Evolutionary conservation across 1,140 invertebrate species (phyloP).

Genomic region (Nephila pilipes): DNA sequence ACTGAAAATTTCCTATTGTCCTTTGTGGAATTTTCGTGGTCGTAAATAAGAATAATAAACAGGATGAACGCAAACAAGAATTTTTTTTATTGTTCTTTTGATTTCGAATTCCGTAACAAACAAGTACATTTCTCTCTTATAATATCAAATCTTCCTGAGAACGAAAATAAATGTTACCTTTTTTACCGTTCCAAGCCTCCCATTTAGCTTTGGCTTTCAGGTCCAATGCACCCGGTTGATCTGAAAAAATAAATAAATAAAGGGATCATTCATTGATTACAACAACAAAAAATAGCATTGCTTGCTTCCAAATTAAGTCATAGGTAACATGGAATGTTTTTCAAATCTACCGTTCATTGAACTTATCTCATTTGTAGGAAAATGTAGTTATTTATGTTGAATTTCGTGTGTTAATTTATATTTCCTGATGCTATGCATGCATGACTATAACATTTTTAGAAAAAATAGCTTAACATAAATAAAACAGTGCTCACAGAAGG

Average conservation of each 20-base stretch:
- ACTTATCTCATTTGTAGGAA: not conserved
- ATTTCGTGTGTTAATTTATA: not conserved
- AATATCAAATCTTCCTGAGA: not conserved
- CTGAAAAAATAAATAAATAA: constrained; percentile 77
- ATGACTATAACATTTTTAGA: not conserved
- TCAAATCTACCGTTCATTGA: not conserved
- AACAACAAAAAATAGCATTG: not conserved
- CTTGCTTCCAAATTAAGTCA: constrained; percentile 4
- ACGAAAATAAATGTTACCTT: constrained; percentile 85
- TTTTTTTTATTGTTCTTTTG: not conserved
- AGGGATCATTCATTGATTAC: not conserved
- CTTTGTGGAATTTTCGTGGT: not conserved
- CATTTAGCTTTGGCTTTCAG: constrained; percentile 98
- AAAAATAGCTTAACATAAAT: no score
- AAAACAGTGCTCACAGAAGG: no score
- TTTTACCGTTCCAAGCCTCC: constrained; percentile 93
- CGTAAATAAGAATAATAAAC: not conserved
- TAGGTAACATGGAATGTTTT: not conserved
- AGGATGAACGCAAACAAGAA: not conserved
- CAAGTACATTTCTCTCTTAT: not conserved
- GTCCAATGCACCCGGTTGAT: constrained; percentile 93
- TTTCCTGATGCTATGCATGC: not conserved
- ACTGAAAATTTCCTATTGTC: not conserved
- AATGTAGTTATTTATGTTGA: not conserved
- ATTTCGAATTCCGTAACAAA: not conserved